Evolutionary conservation across 2,113 vertebrate genomes (phyloP), one percentile per base, ranked within the genome.

Genomic region (Phrynosoma platyrhinos): DNA sequence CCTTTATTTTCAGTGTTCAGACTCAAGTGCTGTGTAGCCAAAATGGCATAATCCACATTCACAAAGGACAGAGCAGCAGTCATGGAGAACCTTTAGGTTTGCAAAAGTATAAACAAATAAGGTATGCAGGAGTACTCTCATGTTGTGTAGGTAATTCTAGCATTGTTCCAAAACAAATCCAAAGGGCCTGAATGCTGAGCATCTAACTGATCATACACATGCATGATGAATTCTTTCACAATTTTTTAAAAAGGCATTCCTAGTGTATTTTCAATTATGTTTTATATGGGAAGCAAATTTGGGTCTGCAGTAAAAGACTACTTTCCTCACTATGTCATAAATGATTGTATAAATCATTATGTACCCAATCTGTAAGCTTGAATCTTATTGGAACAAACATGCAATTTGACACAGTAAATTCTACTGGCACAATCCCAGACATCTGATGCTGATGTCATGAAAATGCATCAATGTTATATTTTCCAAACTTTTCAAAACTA

Each of bases 281-380:
- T 25, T 69, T 40, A 92, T 91, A 74, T 88, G 74, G 0, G 7
- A 84, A 68, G 74, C 89, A 91, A 87, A 93, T 72, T 69, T 69
- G 10, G 68, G 27, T 69, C 68, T 69, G 68, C 27, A 69, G 27
- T 23, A 30, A 69, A 69, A 27, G 68, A 25, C 2, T 27, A 9
- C 23, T 27, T 69, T 25, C 68, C 25, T 25, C 68, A 27, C 9
- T 9, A 69, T 25, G 27, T 69, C 5, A 58, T 58, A 58, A 58
- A 58, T 58, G 55, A 58, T 58, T 58, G 14, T 58, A 58, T 58
- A 58, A 58, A 86, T n/a, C 16, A 87, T 68, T 80, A 93, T 85
- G 89, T 92, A 90, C 83, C 92, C 82, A 92, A 94, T 82, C 68
- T 84, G 82, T 86, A 74, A 91, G 84, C 75, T 90, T 91, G 0